Evolutionary conservation across 2,888 invertebrate species (phyloP), one percentile per base, ranked within the genome.

Genomic region (Carpatolechia fugitivella): DNA sequence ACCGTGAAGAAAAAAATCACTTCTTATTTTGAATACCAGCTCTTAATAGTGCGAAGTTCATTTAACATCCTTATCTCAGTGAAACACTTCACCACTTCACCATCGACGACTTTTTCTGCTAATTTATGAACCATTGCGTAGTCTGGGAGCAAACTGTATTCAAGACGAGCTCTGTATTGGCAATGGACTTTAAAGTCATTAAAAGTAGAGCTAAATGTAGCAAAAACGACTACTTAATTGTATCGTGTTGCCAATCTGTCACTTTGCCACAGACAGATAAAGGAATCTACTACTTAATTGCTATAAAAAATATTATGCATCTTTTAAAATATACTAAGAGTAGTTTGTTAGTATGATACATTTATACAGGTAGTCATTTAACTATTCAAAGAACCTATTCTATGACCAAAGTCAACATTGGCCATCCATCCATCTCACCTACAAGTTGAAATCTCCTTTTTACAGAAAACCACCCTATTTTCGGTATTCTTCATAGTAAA

Each of bases 191-290:
- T 11, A 10, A 3, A 18, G 18, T 18, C 11, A 41, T 16, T 40
- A 18, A 20, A 20, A 6, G 13, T n/a, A 44, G 3, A 44, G 14
- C 20, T 20, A 1, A 4, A 7, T 6, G 14, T 29, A 8, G 46
- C 20, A 48, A 33, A n/a, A n/a, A n/a, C 14, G 24, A 30, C 31
- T 38, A 54, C 40, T 54, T 49, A 49, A 40, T 49, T 29, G 33
- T 49, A 49, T 54, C 54, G 18, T 31, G 48, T 20, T 30, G 35
- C 16, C 38, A 44, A 55, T 55, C 44, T 50, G 50, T 55, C 55
- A 51, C 41, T 33, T 5, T n/a, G 36, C 35, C 51, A 51, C 55
- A 4, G 55, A 20, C 29, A 47, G 16, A 38, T 46, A 44, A 40
- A 55, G 44, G 18, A 13, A 11, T 48, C 41, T 40, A 44, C 35